These are phyloP conservation scores for Himalopsyche phryganea DNA, from an alignment of 1,140 invertebrate genomes.

Conservation along the genomic window DNA sequence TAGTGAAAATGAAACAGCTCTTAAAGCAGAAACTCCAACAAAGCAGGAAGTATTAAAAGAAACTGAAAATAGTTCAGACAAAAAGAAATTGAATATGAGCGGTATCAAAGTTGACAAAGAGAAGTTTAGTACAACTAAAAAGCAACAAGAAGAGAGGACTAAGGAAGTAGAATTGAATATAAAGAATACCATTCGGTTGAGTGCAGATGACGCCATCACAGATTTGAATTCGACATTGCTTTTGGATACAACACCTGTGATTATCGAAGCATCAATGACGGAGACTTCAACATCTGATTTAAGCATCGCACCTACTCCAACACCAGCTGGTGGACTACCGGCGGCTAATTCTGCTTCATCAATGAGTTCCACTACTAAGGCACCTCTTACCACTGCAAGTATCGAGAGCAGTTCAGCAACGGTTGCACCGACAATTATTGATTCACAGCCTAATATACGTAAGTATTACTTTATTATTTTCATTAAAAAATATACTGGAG, in stretches of 20 bases:
- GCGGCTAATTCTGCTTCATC: too few relatives aligned
- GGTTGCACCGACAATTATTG: constrained; percentile 4
- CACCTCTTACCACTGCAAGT: not conserved
- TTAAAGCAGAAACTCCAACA: constrained; percentile 32
- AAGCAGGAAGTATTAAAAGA: constrained; percentile 35
- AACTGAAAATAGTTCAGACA: constrained; percentile 29
- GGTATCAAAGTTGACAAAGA: constrained; percentile 29
- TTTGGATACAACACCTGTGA: constrained; percentile 12
- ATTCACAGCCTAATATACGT: constrained; percentile 15
- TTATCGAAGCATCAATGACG: constrained; percentile 19
- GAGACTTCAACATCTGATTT: not conserved
- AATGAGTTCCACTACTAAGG: not conserved
- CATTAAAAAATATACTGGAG: too few relatives aligned
- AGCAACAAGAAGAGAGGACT: constrained; percentile 29
- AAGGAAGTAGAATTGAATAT: constrained; percentile 25
- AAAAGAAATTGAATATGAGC: constrained; percentile 32
- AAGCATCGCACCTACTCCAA: not conserved
- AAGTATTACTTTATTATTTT: constrained; percentile 7
- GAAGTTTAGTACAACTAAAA: constrained; percentile 25
- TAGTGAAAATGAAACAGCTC: constrained; percentile 32
- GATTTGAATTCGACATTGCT: constrained; percentile 7
- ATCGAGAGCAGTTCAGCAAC: not conserved
- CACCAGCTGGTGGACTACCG: not conserved
- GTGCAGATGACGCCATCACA: constrained; percentile 25
- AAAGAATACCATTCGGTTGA: constrained; percentile 14